Evolutionary conservation across 2,888 invertebrate genomes (phyloP), one percentile per base, ranked within the genome.

Genomic region (Euproctis similis): DNA sequence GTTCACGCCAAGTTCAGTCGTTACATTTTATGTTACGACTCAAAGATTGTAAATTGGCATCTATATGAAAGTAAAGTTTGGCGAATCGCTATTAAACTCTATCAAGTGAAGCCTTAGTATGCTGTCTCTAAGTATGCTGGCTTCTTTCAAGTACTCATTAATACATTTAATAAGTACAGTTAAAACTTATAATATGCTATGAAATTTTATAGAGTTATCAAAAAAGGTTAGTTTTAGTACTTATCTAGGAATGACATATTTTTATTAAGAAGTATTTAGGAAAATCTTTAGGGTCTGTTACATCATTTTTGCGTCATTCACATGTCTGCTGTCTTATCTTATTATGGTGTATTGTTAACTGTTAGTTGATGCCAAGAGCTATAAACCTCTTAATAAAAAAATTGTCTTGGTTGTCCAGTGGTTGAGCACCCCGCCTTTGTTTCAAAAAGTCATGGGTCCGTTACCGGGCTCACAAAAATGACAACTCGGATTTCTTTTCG

Each of bases 21-120:
- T 82, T 59, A 67, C 59, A 60, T 82, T 82, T 82, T 75, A 82
- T 71, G 78, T 66, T 61, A 80, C 55, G 52, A 57, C 63, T 17
- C 40, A 31, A 59, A 64, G 68, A 76, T 65, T 68, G 59, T 53
- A 69, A 78, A 78, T 76, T 74, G 75, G 68, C 77, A 75, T 67
- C 62, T 69, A 69, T 50, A 43, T 24, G 35, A 35, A 23, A 26
- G 43, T 31, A 4, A 37, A 48, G 28, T 48, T 41, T 22, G 28
- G 24, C 6, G 29, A 37, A 46, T 39, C 12, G 44, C 32, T 35
- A 10, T 30, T 40, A 37, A n/a, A 33, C 34, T 27, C 35, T 36
- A 45, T 46, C 39, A 39, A 46, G 11, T 13, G 39, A 46, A 42
- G 46, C 34, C 37, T 42, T 39, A 24, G 24, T 31, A 21, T 27